phyloP scores from a whole-genome alignment of 2,797 vertebrate species.

The Leucoraja ocellata region DNA sequence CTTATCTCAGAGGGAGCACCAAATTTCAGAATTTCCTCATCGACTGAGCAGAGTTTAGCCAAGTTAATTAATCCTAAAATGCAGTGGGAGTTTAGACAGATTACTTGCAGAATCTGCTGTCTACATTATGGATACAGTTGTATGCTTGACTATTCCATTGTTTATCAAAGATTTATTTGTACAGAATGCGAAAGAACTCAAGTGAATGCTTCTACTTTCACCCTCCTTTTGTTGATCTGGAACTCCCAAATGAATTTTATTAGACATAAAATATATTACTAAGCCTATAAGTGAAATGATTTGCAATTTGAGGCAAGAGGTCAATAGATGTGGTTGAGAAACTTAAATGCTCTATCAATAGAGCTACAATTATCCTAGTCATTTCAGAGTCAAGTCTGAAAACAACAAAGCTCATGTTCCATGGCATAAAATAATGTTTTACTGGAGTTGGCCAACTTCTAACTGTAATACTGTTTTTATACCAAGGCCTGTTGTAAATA shows the following conservation, averaged over 20 bases:
- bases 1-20: neutral
- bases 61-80: constrained; percentile 2
- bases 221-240: neutral
- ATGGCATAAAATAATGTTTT: neutral
- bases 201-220: constrained; percentile 12
- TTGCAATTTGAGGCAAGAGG: neutral
- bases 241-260: neutral
- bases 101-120: neutral
- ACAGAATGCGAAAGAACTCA: neutral
- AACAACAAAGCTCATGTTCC: neutral
- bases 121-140: neutral
- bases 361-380: neutral
- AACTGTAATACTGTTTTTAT: neutral
- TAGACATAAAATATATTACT: neutral
- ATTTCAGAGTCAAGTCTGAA: neutral
- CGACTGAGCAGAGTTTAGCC: neutral
- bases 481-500: neutral
- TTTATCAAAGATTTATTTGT: constrained; percentile 2
- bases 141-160: neutral
- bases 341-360: neutral
- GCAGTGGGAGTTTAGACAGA: constrained; percentile 23
- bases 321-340: neutral
- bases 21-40: constrained; percentile 2
- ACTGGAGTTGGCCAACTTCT: neutral
- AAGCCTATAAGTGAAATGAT: neutral